Percentiles rank a stretch among this genome's conserved stretches.
Evolutionary conservation across 2,888 invertebrate genomes (phyloP).

Genomic region (Erynnis tages): DNA sequence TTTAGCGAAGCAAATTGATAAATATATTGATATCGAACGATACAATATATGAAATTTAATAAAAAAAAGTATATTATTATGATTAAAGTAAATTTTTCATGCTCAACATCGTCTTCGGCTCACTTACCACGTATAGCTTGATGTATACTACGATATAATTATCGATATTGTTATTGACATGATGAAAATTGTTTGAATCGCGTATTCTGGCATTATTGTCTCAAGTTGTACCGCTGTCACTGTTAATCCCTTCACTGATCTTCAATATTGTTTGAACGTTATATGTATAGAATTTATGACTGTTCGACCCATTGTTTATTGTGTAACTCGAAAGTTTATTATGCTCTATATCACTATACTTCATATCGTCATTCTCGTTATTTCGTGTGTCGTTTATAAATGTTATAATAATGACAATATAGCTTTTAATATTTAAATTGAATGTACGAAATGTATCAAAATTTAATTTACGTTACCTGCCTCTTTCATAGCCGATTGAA

Average conservation of each 20-base stretch:
- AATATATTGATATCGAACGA: conserved; percentile 19
- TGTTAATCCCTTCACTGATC: conserved; percentile 59
- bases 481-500: conserved; percentile 20
- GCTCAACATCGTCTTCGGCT: conserved; percentile 25
- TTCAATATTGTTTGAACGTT: conserved; percentile 50
- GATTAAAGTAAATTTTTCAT: conserved; percentile 7
- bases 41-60: conserved; percentile 22
- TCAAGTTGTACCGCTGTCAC: conserved; percentile 52
- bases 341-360: conserved; percentile 57
- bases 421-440: conserved; percentile 48
- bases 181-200: conserved; percentile 7
- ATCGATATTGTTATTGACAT: conserved; percentile 25
- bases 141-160: conserved; percentile 6
- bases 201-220: conserved; percentile 56
- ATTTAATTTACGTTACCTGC: conserved; percentile 12
- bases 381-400: conserved; percentile 66
- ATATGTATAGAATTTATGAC: conserved; percentile 59
- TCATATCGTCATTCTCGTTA: conserved; percentile 76
- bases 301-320: conserved; percentile 48
- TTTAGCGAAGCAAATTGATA: conserved; percentile 23
- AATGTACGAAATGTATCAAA: conserved; percentile 18
- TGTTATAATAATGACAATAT: conserved; percentile 73
- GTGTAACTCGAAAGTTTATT: conserved; percentile 49
- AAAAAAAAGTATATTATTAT: conserved; percentile 9
- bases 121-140: conserved; percentile 18